Base-by-base conservation (phyloP, 1,140 invertebrate genomes). In the Radopholus similis region DNA sequence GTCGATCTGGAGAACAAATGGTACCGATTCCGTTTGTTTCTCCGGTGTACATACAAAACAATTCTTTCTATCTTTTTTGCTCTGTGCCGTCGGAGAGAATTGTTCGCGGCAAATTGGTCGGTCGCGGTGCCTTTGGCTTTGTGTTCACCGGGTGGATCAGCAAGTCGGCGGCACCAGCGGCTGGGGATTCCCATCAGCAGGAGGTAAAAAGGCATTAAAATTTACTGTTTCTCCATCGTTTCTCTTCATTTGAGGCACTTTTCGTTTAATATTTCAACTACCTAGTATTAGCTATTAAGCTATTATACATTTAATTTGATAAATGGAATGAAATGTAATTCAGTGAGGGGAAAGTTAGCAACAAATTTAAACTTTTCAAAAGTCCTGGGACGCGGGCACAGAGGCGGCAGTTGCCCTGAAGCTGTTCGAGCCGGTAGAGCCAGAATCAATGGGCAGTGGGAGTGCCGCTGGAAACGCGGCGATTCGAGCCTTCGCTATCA, bases 51-150 rank as follows among this genome's bases (percentile, higher is more conserved):
- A n/a, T n/a, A n/a, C 47, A 18, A 51, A 51, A 21, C 6, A 51
- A 18, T 51, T 51, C 18, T 51, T 11, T 28, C 8, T 5, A 51
- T 51, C 5, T 47, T 47, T 4, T 85, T 88, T 47, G 86, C 90
- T 88, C 88, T 69, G 87, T 66, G 23, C 23, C 53, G n/a, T n/a
- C 89, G 40, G 89, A 92, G 44, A 88, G 89, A 65, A 87, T 97
- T 4, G 88, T 88, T 37, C 85, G 89, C 56, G 91, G 90, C 0
- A 88, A 66, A 85, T 92, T 80, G 84, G 76, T 95, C n/a, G 95
- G 95, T 0, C 88, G 93, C 37, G 95, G 95, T 0, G 93, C 93
- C 0, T 98, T 97, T 86, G 95, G 95, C 1, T 94, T 95, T 82
- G 95, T 98, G 1, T 95, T 94, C 81, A 89, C 26, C 65, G 70